Percentiles rank a stretch among this genome's conserved stretches.
phyloP scores from a whole-genome alignment of 2,113 vertebrate species.

The Anguilla rostrata region DNA sequence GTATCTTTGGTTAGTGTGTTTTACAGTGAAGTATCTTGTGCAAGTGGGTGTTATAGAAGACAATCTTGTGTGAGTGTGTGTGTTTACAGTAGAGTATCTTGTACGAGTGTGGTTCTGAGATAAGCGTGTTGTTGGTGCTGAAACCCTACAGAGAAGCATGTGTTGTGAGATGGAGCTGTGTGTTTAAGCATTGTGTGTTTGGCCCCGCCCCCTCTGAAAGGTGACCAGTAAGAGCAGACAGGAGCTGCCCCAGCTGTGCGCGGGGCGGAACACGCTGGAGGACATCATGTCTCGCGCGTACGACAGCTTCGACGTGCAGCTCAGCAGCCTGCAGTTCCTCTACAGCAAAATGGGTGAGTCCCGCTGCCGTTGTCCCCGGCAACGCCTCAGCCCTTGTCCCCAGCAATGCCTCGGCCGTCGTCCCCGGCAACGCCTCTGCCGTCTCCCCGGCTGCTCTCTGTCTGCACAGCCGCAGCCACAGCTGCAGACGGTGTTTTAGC shows the following conservation, averaged over 20 bases:
- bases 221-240: slow-evolving; percentile 78
- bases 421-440: no score
- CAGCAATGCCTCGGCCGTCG: neutral
- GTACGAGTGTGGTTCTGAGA: neutral
- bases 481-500: neutral
- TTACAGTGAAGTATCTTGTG: no score
- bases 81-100: no score
- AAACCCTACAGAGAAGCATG: neutral
- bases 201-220: slow-evolving; percentile 36
- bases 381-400: no score
- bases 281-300: slow-evolving; percentile 95
- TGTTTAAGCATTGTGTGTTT: neutral
- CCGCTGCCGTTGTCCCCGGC: neutral
- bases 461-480: no score
- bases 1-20: no score
- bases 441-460: neutral
- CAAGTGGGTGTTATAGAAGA: neutral
- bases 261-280: slow-evolving; percentile 77
- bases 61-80: no score
- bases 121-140: neutral
- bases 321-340: slow-evolving; percentile 89
- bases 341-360: slow-evolving; percentile 84
- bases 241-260: slow-evolving; percentile 76
- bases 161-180: neutral
- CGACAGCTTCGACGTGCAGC: slow-evolving; percentile 89